Evolutionary conservation across 2,888 invertebrate genomes (phyloP), one percentile per base, ranked within the genome.

Genomic region (Latrodectus hesperus): DNA sequence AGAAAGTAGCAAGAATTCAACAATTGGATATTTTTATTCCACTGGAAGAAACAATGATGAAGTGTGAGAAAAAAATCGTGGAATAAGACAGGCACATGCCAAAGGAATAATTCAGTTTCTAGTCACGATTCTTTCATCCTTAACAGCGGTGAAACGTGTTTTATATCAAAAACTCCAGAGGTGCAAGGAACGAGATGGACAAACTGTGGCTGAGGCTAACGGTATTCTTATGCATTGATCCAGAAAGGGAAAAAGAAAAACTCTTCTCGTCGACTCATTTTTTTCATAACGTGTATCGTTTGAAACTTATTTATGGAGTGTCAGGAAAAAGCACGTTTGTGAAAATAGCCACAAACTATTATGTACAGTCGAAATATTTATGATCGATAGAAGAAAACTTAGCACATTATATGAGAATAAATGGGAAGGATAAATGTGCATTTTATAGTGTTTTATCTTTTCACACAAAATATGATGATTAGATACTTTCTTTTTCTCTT

Each of bases 131-230:
- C 73, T 65, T 16, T 49, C 78, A 73, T 84, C 72, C 73, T 72
- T 84, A 84, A 78, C 84, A 65, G 77, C 55, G 68, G 78, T 67
- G 77, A 84, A 73, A 84, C 84, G 84, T 84, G 84, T 84, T 84
- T 78, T 72, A 78, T 77, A 84, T 84, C 83, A 83, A 83, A 83
- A 83, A 76, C 22, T 16, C 38, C 26, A 49, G 53, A 55, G 60
- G 60, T 68, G 49, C 26, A 75, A 82, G 70, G 55, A 82, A 70
- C 51, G 75, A 82, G 75, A 82, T 55, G 75, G 82, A 75, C 75
- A 74, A 75, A 75, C 70, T 38, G 68, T 52, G 51, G 67, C 70
- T 38, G 68, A 52, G 51, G 67, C 38, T 81, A 67, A 74, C 73
- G 70, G 68, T 70, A 75, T 75, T 75, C 74, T 82, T 75, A 82